These are phyloP conservation scores for Moxostoma hubbsi DNA, from an alignment of 2,797 vertebrate species.

Conservation along the genomic window DNA sequence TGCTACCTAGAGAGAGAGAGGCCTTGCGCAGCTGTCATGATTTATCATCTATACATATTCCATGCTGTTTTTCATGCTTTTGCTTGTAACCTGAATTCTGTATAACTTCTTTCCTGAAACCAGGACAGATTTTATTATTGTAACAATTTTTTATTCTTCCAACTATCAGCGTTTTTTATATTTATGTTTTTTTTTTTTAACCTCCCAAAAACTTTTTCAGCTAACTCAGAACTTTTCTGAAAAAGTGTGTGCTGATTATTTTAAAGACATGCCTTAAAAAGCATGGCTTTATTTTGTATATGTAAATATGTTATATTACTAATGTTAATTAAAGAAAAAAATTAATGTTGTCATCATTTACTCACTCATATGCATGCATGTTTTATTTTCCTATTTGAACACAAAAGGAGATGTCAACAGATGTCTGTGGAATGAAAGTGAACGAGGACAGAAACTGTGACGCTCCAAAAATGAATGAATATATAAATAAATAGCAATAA, in stretches of 20 bases:
- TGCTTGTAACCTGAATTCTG: background rate
- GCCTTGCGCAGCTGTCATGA: slow-evolving; percentile 14
- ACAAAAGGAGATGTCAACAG: no score
- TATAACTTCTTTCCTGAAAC: background rate
- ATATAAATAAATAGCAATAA: no score
- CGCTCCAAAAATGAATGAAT: no score
- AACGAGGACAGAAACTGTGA: no score
- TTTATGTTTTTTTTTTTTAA: background rate
- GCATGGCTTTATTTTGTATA: no score
- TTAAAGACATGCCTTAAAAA: background rate
- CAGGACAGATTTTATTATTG: background rate
- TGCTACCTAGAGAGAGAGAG: background rate
- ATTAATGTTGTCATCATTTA: no score
- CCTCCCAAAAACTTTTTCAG: background rate
- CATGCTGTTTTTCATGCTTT: background rate
- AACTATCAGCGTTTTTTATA: background rate
- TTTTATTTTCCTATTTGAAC: no score
- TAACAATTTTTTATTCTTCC: background rate
- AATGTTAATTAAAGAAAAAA: no score
- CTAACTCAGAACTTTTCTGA: slow-evolving; percentile 2
- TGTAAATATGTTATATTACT: no score
- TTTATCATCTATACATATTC: slow-evolving; percentile 2
- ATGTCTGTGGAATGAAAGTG: no score
- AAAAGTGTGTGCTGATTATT: background rate
- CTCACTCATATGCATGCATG: no score